Base-by-base conservation (phyloP, 2,888 invertebrate species). In the Leucophenga maculata region DNA sequence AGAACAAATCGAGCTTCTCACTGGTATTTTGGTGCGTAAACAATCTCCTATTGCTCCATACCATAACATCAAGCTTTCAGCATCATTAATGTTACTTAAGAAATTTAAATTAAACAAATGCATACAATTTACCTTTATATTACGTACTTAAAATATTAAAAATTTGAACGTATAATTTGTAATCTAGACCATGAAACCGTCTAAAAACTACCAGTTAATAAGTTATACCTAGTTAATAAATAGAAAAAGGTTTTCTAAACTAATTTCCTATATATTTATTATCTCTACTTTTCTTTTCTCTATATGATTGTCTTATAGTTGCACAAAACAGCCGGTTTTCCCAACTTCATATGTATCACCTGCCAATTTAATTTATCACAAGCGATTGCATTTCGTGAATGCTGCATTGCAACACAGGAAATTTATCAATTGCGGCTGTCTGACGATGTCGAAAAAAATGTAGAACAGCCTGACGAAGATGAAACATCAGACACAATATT, bases 71-170 rank as follows among this genome's bases (percentile, higher is more conserved):
- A 1, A 32, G 71, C 1, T 50, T 83, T 22, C 79, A 83, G 4
- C 65, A 65, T 1, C 78, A 69, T 26, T 78, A 81, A 26, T 83
- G 79, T n/a, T 78, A 54, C 13, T 70, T 78, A 55, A 81, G 83
- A 8, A 20, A 76, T 9, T 62, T 74, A 11, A 82, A 82, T 11
- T 48, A 81, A 1, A 79, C 75, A n/a, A 69, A 66, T 20, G 76
- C 76, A 1, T 46, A 75, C 8, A 46, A 64, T 6, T 79, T 79
- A 44, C 68, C 80, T 0, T 75, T 83, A 3, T 71, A 75, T 4
- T 81, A 70, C 59, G 60, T 71, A 0, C 70, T 59, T 31, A 65
- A 82, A 1, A 80, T 83, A 46, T 46, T 72, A 2, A 26, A 26
- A 26, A 3, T 2, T 26, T 26, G 26, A 26, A 26, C 4, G 26